phyloP scores from a whole-genome alignment of 2,113 vertebrate genomes.

The Zosterops japonicus region DNA sequence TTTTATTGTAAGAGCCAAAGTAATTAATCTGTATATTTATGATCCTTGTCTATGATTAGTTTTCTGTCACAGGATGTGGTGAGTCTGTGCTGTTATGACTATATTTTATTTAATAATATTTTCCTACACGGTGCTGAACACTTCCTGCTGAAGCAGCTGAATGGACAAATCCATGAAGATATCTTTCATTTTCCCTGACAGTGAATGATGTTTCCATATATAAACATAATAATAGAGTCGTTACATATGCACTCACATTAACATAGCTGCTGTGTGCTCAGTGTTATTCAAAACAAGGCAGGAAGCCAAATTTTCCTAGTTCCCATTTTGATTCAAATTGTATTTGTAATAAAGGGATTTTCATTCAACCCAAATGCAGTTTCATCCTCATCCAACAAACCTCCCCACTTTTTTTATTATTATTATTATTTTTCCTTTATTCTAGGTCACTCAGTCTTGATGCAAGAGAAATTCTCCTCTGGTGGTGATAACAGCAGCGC shows the following conservation, averaged over 20 bases:
- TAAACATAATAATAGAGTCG: conserved; percentile 75
- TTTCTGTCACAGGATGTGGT: not conserved
- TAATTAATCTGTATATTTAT: conserved; percentile 53
- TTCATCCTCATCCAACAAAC: conserved; percentile 57
- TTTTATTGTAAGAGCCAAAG: conserved; percentile 25
- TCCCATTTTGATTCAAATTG: conserved; percentile 72
- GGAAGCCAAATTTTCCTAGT: conserved; percentile 54
- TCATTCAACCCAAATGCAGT: conserved; percentile 75
- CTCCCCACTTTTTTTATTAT: not conserved
- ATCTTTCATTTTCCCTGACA: conserved; percentile 74
- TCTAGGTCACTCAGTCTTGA: conserved; percentile 68
- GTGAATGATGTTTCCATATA: conserved; percentile 69
- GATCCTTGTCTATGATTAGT: conserved; percentile 6
- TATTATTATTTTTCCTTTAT: conserved; percentile 65
- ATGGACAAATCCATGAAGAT: conserved; percentile 67
- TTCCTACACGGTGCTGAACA: conserved; percentile 44
- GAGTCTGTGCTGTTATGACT: not conserved
- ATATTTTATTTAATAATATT: conserved; percentile 58
- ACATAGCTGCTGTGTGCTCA: conserved; percentile 27
- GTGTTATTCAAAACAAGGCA: conserved; percentile 61
- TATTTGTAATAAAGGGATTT: conserved; percentile 74
- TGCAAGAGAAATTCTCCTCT: conserved; percentile 62
- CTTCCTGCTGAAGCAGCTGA: conserved; percentile 73
- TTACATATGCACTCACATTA: conserved; percentile 68
- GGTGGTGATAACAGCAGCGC: conserved; percentile 59